phyloP scores from a whole-genome alignment of 92 coral and sea anemone species.

The Porites lobata region DNA sequence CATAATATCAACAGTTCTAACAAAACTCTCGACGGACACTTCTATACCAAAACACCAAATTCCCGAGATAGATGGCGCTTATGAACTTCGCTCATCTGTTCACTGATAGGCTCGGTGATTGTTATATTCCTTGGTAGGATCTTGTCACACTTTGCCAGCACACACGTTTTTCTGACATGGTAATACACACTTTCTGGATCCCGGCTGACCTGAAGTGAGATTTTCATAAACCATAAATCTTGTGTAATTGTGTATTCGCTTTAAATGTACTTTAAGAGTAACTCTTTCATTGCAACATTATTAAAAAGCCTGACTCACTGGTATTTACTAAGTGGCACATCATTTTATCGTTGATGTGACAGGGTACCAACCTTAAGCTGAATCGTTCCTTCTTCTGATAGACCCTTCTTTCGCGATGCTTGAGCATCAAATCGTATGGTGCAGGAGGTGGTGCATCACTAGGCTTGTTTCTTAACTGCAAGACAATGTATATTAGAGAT shows the following conservation, averaged over 20 bases:
- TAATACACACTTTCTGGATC: slow-evolving; percentile 29
- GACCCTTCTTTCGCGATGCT: neutral
- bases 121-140: slow-evolving; percentile 14
- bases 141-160: slow-evolving; percentile 20
- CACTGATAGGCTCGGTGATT: slow-evolving; percentile 13
- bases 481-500: neutral
- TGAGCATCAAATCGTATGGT: slow-evolving; percentile 10
- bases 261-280: too few species aligned
- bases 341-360: too few species aligned
- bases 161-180: slow-evolving; percentile 19
- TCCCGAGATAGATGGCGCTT: slow-evolving; percentile 11
- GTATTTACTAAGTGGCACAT: slow-evolving; percentile 2
- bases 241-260: neutral
- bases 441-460: neutral
- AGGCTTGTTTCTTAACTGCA: slow-evolving; percentile 3
- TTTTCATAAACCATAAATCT: neutral
- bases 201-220: slow-evolving; percentile 29
- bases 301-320: neutral
- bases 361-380: too few species aligned
- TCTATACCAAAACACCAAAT: slow-evolving; percentile 22
- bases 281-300: too few species aligned
- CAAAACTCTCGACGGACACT: neutral
- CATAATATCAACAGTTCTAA: slow-evolving; percentile 3
- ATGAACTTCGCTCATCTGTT: slow-evolving; percentile 20
- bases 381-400: slow-evolving; percentile 7